Conservation (phyloP, 1,140 invertebrate genomes). For the Odontomachus brunneus region DNA sequence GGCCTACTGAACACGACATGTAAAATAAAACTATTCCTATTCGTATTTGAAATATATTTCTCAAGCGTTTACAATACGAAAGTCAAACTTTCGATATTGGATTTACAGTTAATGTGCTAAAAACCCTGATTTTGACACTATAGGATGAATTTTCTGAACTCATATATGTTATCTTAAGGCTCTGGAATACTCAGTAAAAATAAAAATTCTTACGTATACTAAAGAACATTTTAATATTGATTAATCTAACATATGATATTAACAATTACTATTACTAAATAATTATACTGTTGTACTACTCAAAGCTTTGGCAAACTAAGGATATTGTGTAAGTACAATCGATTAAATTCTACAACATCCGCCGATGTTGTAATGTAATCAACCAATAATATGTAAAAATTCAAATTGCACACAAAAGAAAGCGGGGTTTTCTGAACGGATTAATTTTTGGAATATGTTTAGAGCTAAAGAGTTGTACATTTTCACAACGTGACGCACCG, state of each 20-base stretch:
- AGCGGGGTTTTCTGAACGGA: not conserved
- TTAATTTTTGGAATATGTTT: slow-evolving; percentile 50
- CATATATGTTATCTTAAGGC: slow-evolving; percentile 61
- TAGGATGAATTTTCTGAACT: slow-evolving; percentile 43
- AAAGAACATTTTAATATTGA: slow-evolving; percentile 1
- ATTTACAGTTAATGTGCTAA: slow-evolving; percentile 11
- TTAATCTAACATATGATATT: slow-evolving; percentile 13
- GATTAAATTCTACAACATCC: slow-evolving; percentile 31
- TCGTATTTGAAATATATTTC: slow-evolving; percentile 10
- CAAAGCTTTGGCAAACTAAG: slow-evolving; percentile 14
- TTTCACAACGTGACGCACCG: slow-evolving; percentile 30
- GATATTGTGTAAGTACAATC: slow-evolving; percentile 20
- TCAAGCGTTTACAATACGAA: not conserved
- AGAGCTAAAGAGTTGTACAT: slow-evolving; percentile 22
- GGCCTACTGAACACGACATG: not conserved
- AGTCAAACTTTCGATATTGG: not conserved
- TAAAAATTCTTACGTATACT: slow-evolving; percentile 13
- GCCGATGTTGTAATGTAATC: slow-evolving; percentile 38
- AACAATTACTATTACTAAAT: slow-evolving; percentile 6
- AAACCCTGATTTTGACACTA: slow-evolving; percentile 1
- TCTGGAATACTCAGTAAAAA: slow-evolving; percentile 55
- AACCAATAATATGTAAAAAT: slow-evolving; percentile 35
- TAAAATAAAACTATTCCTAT: slow-evolving; percentile 20
- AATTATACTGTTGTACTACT: slow-evolving; percentile 35
- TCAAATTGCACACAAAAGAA: slow-evolving; percentile 26